phyloP scores from a whole-genome alignment of 2,113 vertebrate species.

The Hystrix cristata region DNA sequence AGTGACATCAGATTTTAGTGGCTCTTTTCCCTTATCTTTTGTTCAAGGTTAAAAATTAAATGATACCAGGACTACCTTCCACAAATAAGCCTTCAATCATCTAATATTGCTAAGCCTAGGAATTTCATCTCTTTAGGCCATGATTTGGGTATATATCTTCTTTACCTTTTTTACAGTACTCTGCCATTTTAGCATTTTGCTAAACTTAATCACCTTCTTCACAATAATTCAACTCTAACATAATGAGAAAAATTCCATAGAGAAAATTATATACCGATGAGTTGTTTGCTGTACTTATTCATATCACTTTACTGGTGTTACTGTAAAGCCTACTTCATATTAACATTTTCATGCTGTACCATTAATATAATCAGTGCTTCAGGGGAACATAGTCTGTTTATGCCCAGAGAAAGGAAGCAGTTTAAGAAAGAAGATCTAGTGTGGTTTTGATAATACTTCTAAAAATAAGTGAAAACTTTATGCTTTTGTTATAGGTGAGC shows the following conservation, averaged over 20 bases:
- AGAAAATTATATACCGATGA: background rate
- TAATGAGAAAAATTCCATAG: background rate
- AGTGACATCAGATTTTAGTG: background rate
- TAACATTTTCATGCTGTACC: background rate
- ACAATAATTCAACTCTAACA: background rate
- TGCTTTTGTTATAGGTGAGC: background rate
- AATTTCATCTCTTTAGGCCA: background rate
- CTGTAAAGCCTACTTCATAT: background rate
- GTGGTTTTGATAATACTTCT: slow-evolving; percentile 4
- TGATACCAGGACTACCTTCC: background rate
- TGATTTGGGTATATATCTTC: background rate
- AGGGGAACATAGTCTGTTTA: background rate
- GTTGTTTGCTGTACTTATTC: background rate
- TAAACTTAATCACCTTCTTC: background rate
- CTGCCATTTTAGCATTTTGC: background rate
- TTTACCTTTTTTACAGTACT: background rate
- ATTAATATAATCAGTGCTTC: background rate
- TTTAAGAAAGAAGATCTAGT: background rate
- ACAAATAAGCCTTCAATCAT: background rate
- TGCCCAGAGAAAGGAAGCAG: background rate
- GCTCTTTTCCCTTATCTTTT: background rate
- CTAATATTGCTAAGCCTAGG: background rate
- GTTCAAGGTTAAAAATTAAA: background rate
- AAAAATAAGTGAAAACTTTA: background rate
- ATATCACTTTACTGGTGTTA: background rate